These are phyloP conservation scores for Naja naja DNA, from an alignment of 2,113 vertebrate species.

Conservation along the genomic window DNA sequence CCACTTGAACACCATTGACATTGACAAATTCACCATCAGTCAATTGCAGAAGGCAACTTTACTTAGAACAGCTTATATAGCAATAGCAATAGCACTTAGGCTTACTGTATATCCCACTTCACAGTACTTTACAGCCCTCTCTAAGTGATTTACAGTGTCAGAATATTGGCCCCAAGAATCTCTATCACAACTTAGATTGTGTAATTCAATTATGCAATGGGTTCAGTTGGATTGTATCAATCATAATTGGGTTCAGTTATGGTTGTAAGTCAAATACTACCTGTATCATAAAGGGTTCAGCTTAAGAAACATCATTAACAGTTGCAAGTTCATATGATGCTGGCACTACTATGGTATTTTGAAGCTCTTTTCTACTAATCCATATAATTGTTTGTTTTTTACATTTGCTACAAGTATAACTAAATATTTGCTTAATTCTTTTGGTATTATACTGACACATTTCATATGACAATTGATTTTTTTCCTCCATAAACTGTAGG, in stretches of 20 bases:
- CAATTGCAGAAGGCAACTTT: not conserved
- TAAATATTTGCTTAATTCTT: not conserved
- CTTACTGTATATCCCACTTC: not conserved
- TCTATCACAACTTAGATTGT: not conserved
- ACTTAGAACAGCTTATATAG: not conserved
- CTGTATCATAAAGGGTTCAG: not conserved
- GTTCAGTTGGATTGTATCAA: not conserved
- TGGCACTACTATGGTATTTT: not conserved
- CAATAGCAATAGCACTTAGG: not conserved
- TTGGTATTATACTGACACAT: not conserved
- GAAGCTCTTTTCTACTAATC: not conserved
- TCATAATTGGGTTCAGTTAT: not conserved
- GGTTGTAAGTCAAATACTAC: not conserved
- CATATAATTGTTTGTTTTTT: not conserved
- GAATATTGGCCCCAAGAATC: not conserved
- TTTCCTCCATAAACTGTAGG: not conserved
- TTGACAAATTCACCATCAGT: not conserved
- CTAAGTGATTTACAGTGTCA: not conserved
- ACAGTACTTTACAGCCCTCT: not conserved
- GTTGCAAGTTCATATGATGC: not conserved
- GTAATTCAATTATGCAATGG: not conserved
- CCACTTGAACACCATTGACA: not conserved
- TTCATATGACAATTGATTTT: not conserved
- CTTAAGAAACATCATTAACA: not conserved
- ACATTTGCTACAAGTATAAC: not conserved